Evolutionary conservation across 2,888 invertebrate species (phyloP), one percentile per base, ranked within the genome.

Genomic region (Caenorhabditis angaria): DNA sequence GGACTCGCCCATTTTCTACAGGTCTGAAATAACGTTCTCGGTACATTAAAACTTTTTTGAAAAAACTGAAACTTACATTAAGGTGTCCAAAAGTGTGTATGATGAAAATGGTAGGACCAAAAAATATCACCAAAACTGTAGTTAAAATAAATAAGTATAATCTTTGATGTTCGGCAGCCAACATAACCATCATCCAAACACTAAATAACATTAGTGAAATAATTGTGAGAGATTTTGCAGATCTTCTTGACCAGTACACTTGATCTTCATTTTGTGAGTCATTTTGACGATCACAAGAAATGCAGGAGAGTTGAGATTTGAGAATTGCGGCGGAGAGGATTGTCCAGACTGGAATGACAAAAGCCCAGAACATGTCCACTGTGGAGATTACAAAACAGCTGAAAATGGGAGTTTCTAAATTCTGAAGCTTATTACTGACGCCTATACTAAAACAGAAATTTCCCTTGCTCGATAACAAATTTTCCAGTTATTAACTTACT

Each of bases 321-420:
- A 78, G 25, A 2, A 70, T 75, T 4, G 78, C 70, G 1, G 71
- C 18, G 24, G 67, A 61, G 5, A 76, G n/a, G 22, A 80, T 65
- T 14, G 77, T 25, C 78, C 78, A 81, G 6, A 80, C 77, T 1
- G 81, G 81, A 20, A 81, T 78, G 14, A 81, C 70, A 50, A 80
- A 81, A 2, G 76, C 81, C 72, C 78, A 81, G 32, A 81, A 57
- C 73, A 75, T 76, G 35, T 78, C 77, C 10, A 64, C 61, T 18
- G 80, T 76, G 10, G 78, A 63, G 12, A 63, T 60, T 12, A 71
- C 81, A 55, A 78, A 79, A 32, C 81, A 81, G 29, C 81, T 81
- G 66, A 61, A 65, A 25, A 20, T 6, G 10, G 18, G 22, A 53
- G 5, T 22, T 22, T 8, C 6, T 6, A 5, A 53, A 8, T 8